Conservation (phyloP, 2,113 vertebrate genomes). For the Scatophagus argus region DNA sequence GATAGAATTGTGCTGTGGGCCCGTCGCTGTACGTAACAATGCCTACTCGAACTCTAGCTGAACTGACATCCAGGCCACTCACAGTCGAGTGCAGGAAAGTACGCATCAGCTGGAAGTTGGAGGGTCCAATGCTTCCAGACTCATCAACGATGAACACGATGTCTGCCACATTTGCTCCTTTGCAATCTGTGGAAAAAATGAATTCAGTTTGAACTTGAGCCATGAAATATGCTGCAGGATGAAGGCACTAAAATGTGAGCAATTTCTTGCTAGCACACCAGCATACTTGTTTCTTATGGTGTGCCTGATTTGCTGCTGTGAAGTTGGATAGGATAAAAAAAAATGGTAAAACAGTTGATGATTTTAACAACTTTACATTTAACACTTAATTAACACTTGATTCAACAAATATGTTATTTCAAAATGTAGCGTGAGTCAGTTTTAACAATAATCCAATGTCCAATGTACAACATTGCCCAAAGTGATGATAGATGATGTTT, state of each 20-base stretch:
- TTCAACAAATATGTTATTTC: no score
- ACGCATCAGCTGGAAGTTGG: slow-evolving; percentile 75
- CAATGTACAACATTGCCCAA: no score
- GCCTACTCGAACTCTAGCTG: slow-evolving; percentile 72
- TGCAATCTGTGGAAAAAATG: slow-evolving; percentile 78
- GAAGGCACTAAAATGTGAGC: no score
- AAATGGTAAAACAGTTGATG: no score
- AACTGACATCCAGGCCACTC: slow-evolving; percentile 66
- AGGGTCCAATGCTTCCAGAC: slow-evolving; percentile 57
- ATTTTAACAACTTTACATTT: background rate
- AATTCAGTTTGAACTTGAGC: background rate
- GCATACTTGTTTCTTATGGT: no score
- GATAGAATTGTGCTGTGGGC: slow-evolving; percentile 67
- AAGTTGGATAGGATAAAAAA: no score
- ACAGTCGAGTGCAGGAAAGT: slow-evolving; percentile 79
- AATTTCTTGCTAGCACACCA: no score
- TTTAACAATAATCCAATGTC: no score
- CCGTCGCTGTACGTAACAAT: slow-evolving; percentile 79
- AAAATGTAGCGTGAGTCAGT: no score
- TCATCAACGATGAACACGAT: slow-evolving; percentile 86
- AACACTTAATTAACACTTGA: no score
- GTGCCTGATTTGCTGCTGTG: no score
- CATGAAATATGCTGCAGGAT: no score
- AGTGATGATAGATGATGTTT: background rate
- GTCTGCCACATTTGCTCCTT: slow-evolving; percentile 75